phyloP scores from a whole-genome alignment of 2,797 vertebrate species.

The Nothura maculosa region DNA sequence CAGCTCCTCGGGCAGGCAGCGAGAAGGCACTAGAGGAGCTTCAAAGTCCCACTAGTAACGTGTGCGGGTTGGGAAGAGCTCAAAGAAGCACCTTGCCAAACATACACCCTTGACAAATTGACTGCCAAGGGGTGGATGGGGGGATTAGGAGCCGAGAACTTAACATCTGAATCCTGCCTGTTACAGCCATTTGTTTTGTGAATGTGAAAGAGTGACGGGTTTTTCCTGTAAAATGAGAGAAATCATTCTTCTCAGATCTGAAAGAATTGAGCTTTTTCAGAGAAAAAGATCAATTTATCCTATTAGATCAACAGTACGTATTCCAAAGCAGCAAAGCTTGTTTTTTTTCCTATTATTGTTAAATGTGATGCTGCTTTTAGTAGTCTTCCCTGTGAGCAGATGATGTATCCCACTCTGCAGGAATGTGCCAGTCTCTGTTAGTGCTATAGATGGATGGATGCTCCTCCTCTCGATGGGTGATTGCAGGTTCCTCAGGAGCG shows the following conservation, averaged over 20 bases:
- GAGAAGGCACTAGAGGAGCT: background rate
- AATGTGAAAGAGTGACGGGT: too few species aligned
- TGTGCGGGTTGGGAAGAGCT: background rate
- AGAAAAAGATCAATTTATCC: background rate
- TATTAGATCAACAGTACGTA: accelerated
- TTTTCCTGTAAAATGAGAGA: background rate
- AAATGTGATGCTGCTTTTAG: background rate
- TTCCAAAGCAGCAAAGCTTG: background rate
- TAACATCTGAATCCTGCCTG: background rate
- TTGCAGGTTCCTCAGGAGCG: background rate
- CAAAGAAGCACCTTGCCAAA: background rate
- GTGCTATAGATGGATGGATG: background rate
- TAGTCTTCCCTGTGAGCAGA: background rate
- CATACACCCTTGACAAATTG: background rate
- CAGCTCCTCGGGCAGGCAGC: background rate
- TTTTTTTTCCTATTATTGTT: background rate
- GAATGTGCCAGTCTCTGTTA: accelerated
- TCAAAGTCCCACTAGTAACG: background rate
- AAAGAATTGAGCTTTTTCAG: background rate
- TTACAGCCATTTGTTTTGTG: background rate
- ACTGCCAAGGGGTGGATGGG: background rate
- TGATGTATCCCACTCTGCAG: accelerated
- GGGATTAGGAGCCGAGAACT: background rate
- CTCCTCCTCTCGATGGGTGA: background rate
- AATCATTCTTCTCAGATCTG: background rate